Evolutionary conservation across 1,140 invertebrate genomes (phyloP).

Genomic region (Bombus affinis): DNA sequence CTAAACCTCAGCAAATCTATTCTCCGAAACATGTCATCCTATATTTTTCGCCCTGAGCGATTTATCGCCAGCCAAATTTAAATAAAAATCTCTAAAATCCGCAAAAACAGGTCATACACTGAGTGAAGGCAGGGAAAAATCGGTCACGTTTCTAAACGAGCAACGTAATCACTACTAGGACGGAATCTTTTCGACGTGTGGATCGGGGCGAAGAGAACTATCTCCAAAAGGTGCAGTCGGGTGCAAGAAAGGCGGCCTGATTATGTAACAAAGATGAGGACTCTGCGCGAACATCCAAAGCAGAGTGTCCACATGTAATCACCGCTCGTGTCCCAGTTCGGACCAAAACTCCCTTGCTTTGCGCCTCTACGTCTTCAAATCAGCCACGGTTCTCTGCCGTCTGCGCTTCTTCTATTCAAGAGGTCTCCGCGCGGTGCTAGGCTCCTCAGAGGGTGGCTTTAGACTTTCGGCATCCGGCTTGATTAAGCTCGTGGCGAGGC

Average conservation of each 20-base stretch:
- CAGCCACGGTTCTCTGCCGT: constrained; percentile 12
- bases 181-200: constrained; percentile 4
- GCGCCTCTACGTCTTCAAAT: constrained; percentile 15
- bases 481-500: constrained; percentile 68
- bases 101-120: neutral
- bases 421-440: constrained; percentile 3
- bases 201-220: constrained; percentile 12
- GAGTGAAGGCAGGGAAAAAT: neutral
- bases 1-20: neutral
- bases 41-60: neutral
- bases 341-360: constrained; percentile 33
- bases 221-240: neutral
- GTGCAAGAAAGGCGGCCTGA: constrained; percentile 48
- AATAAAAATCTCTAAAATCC: neutral
- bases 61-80: neutral
- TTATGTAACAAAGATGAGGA: constrained; percentile 41
- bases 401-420: constrained; percentile 49
- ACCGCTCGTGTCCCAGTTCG: constrained; percentile 51
- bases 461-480: constrained; percentile 68
- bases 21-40: neutral
- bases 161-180: constrained; percentile 19
- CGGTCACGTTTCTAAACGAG: neutral
- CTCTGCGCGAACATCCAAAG: constrained; percentile 11
- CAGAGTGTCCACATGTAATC: constrained; percentile 52
- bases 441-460: constrained; percentile 32